Base-by-base conservation (phyloP, 2,888 invertebrate genomes). In the Incurvaria masculella region DNA sequence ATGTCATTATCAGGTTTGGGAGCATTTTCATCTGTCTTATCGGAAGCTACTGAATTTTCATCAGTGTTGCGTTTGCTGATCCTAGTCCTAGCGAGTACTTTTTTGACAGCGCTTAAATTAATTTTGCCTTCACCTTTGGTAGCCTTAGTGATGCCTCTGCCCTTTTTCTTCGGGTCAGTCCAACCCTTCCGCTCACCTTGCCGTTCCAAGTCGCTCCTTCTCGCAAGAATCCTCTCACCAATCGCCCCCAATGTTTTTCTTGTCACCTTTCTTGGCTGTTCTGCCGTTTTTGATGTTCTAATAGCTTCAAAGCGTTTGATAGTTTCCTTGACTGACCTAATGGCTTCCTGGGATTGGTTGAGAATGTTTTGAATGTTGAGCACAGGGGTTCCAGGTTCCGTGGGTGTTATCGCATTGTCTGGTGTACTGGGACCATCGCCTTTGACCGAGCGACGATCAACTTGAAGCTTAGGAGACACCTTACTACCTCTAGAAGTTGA, bases 351-450 rank as follows among this genome's bases (percentile, higher is more conserved):
- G 4, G 41, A 41, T 11, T n/a, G 5, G 17, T 72, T 61, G 18
- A 76, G 49, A 2, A 76, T 57, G 41, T 62, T 65, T 51, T 68
- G 68, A 10, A 75, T 73, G 51, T 61, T 69, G 1, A 75, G 55
- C 1, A 75, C 62, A 0, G 76, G 76, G 2, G 76, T 76, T 1
- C 61, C 62, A 2, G 59, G 59, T 38, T 65, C 68, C 33, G 61
- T 60, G 1, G 69, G 68, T 44, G 66, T 68, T 2, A 50, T 55
- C 5, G 56, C 54, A 27, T 67, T 65, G 38, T 69, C 69, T 0
- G 75, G 75, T 0, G 74, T 74, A 8, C 56, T 56, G 2, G 48
- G 53, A 0, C 72, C 72, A 8, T 57, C 56, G 2, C 51, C 46
- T 2, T 41, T 51, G 10, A 6, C 23, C 10, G 23, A 23, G 2